These are phyloP conservation scores for Glaucopsyche alexis DNA, from an alignment of 2,888 invertebrate species.

Conservation along the genomic window DNA sequence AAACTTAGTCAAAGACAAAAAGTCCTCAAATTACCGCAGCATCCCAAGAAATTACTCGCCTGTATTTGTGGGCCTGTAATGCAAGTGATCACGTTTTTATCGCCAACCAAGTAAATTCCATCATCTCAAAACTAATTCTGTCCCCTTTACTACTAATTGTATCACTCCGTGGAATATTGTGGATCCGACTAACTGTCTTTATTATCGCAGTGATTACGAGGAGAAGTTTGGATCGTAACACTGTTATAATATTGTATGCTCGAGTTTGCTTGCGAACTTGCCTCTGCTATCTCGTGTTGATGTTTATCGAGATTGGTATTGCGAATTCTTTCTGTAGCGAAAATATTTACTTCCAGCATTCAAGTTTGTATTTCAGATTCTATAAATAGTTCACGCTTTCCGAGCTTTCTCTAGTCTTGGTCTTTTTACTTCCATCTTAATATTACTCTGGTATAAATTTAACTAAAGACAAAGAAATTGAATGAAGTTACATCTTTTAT, in stretches of 20 bases:
- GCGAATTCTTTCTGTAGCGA: not conserved
- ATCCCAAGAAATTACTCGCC: not conserved
- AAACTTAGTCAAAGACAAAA: too few species aligned
- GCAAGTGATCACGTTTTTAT: not conserved
- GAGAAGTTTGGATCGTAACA: constrained; percentile 28
- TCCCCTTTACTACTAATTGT: constrained; percentile 47
- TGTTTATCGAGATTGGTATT: constrained; percentile 2
- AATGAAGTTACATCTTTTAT: not conserved
- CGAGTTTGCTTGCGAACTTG: not conserved
- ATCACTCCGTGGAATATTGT: constrained; percentile 45
- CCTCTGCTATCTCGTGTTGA: not conserved
- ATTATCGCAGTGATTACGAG: constrained; percentile 47
- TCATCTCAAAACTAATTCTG: constrained; percentile 32
- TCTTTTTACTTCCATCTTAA: not conserved
- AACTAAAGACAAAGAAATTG: not conserved
- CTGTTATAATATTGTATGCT: not conserved
- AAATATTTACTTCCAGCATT: not conserved
- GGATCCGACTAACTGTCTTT: constrained; percentile 43
- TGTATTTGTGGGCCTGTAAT: not conserved
- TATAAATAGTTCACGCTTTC: not conserved
- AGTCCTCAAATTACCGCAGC: not conserved
- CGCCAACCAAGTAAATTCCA: constrained; percentile 3
- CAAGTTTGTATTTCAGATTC: not conserved
- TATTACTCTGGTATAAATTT: not conserved
- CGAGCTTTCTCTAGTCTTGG: not conserved